Percentiles rank a stretch among this genome's conserved stretches.
Conservation (phyloP, 1,140 invertebrate genomes). For the Aphelinus certus region DNA sequence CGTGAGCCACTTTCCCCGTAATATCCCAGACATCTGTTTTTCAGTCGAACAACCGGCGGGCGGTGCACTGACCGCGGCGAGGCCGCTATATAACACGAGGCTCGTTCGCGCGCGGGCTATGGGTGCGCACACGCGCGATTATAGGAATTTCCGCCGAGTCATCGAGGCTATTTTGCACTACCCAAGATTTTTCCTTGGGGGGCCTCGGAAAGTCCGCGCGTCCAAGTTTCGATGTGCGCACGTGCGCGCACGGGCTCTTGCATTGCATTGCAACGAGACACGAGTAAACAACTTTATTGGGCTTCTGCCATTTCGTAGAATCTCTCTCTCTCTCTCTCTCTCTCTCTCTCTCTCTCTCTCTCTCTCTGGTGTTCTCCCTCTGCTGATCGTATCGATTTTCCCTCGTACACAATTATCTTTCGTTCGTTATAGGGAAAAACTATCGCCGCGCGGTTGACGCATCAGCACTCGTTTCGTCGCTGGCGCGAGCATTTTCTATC, state of each 20-base stretch:
- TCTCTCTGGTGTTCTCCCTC: too few species aligned
- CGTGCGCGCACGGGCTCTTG: not conserved
- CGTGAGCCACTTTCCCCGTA: too few species aligned
- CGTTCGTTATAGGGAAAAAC: not conserved
- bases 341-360: not conserved
- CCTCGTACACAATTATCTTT: conserved; percentile 11
- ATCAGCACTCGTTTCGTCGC: not conserved
- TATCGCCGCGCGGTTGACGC: not conserved
- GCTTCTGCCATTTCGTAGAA: conserved; percentile 22
- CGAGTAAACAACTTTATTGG: conserved; percentile 24
- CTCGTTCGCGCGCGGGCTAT: too few species aligned
- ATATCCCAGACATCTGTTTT: too few species aligned
- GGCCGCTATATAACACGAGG: too few species aligned
- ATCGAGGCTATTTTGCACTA: too few species aligned
- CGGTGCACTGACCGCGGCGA: too few species aligned
- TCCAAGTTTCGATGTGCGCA: not conserved
- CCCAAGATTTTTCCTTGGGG: too few species aligned
- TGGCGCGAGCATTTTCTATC: not conserved
- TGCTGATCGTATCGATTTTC: conserved; percentile 6
- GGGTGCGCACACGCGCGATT: too few species aligned
- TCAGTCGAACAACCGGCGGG: too few species aligned
- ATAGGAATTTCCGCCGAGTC: too few species aligned
- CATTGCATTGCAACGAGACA: not conserved
- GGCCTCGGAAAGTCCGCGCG: not conserved
- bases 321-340: not conserved